Evolutionary conservation across 2,797 vertebrate species (phyloP).

Genomic region (Nyctibius grandis): DNA sequence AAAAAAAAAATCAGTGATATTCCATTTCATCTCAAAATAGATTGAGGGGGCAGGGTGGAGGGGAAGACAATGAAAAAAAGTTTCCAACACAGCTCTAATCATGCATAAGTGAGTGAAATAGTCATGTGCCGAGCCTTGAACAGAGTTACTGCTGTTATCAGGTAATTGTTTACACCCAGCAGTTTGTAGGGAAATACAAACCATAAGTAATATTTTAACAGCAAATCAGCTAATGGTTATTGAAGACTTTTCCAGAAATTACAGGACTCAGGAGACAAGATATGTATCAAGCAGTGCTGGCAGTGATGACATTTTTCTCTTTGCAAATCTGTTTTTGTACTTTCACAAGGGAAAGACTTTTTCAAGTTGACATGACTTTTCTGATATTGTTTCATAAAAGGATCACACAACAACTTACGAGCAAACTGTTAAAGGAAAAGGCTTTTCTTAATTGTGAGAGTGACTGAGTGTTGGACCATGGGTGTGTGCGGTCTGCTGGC

Average conservation of each 20-base stretch:
- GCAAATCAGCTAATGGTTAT: background rate
- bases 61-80: background rate
- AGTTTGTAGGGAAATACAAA: background rate
- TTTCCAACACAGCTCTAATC: background rate
- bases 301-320: background rate
- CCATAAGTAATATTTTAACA: background rate
- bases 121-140: background rate
- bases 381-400: background rate
- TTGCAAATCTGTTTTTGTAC: background rate
- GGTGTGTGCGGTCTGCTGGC: background rate
- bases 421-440: background rate
- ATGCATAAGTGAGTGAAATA: background rate
- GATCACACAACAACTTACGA: background rate
- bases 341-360: background rate
- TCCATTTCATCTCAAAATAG: background rate
- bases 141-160: background rate
- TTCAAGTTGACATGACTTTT: background rate
- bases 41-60: rapidly evolving
- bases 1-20: background rate
- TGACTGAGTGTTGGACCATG: rapidly evolving
- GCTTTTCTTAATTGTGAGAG: background rate
- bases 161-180: background rate
- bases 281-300: background rate
- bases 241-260: background rate
- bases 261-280: background rate